Evolutionary conservation across 64 coral and sea anemone species (phyloP), one percentile per base, ranked within the genome.

Genomic region (Pocillopora verrucosa): DNA sequence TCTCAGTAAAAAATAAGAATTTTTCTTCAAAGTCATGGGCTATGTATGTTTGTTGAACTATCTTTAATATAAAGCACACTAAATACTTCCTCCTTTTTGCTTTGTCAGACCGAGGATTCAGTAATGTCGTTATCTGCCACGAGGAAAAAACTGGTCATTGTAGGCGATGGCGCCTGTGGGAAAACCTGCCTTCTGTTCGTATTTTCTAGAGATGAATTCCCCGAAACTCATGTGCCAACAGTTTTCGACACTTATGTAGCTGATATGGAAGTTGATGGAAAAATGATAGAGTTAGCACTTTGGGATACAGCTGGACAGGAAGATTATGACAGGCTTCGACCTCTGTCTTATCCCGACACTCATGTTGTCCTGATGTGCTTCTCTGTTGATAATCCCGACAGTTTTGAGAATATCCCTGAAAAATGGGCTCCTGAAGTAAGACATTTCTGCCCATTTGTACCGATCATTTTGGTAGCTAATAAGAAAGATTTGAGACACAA

Each of bases 241-340:
- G 95, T 94, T 25, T 98, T 98, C 88, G 92, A 98, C 67, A 98
- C 94, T 83, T 94, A 98, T 88, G 92, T 98, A 26, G 90, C 96
- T n/a, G 92, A 94, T 60, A 90, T 94, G 35, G 92, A 94, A 87
- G 96, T 92, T 35, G 90, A 98, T 87, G 82, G 87, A 16, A 98
- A 92, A 76, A 90, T 88, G 26, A 90, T 94, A 65, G 92, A 98
- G 86, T 63, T 98, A 64, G 90, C 96, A 13, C 92, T 94, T 74
- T 98, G 96, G 96, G 96, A 98, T 94, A 94, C 96, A 76, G 92
- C 90, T 41, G 96, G 90, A 34, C 90, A 98, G 76, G 92, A 94
- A 74, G 96, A 94, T 80, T 98, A 94, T 11, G 90, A 98, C 76
- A 87, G 92, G 58, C 90, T 98, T 51, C 89, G 92, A 72, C 96